Evolutionary conservation across 2,113 vertebrate genomes (phyloP).

Genomic region (Poeciliopsis prolifica): DNA sequence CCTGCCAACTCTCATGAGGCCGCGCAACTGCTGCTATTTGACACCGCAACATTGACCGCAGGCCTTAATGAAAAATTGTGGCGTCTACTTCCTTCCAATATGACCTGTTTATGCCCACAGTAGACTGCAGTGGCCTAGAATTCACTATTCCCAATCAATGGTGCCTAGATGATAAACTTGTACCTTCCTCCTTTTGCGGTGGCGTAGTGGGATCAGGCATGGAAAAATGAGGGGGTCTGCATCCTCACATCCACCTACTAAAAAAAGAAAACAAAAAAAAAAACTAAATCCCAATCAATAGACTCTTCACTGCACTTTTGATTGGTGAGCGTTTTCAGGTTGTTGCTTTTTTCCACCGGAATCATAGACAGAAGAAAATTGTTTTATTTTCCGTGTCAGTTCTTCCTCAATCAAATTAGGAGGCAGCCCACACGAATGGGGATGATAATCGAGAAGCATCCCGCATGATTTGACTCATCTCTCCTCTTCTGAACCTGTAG

Average conservation of each 20-base stretch:
- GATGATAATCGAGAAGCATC: slow-evolving; percentile 51
- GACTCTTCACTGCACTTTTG: slow-evolving; percentile 58
- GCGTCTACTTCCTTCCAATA: slow-evolving; percentile 27
- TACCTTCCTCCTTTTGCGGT: not conserved
- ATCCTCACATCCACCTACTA: too few species aligned
- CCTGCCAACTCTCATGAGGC: slow-evolving; percentile 37
- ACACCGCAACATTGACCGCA: slow-evolving; percentile 43
- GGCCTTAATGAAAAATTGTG: slow-evolving; percentile 47
- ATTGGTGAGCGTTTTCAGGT: slow-evolving; percentile 52
- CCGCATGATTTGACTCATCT: slow-evolving; percentile 51
- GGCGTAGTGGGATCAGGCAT: slow-evolving; percentile 1
- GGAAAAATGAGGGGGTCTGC: not conserved
- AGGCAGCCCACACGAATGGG: slow-evolving; percentile 34
- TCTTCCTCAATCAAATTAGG: slow-evolving; percentile 53
- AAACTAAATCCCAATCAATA: slow-evolving; percentile 61
- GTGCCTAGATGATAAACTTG: slow-evolving; percentile 36
- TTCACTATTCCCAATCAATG: slow-evolving; percentile 58
- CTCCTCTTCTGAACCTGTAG: slow-evolving; percentile 34
- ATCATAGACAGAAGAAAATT: slow-evolving; percentile 42
- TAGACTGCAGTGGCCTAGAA: slow-evolving; percentile 40
- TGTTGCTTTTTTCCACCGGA: slow-evolving; percentile 26
- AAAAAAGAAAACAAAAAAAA: not conserved
- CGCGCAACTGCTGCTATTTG: slow-evolving; percentile 14
- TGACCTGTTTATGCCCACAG: slow-evolving; percentile 53
- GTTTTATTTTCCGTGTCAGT: slow-evolving; percentile 22